phyloP scores from a whole-genome alignment of 2,113 vertebrate species.

The Silurus glanis region DNA sequence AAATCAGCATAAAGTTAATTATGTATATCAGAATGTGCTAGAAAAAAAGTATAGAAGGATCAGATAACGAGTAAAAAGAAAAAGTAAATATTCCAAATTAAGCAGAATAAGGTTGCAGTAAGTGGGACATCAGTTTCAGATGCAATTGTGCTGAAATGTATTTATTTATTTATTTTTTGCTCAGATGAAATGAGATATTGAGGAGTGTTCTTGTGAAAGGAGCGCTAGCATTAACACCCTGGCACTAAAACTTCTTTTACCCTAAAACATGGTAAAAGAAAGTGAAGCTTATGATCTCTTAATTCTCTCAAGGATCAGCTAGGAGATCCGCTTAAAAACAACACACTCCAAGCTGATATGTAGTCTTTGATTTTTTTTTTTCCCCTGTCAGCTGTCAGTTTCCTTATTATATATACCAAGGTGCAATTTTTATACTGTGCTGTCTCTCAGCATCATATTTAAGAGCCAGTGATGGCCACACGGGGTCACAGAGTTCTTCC shows the following conservation, averaged over 20 bases:
- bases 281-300: background rate
- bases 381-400: background rate
- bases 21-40: too few relatives aligned
- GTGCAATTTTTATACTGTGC: background rate
- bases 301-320: background rate
- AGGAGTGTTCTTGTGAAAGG: background rate
- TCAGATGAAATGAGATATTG: background rate
- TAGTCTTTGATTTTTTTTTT: background rate
- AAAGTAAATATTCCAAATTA: background rate
- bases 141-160: background rate
- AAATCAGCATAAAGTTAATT: too few relatives aligned
- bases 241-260: too few relatives aligned
- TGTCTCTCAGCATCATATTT: constrained; percentile 23
- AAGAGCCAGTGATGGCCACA: constrained; percentile 19
- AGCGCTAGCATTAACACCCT: background rate
- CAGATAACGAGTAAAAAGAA: background rate
- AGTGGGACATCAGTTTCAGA: background rate
- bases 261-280: background rate
- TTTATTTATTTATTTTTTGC: background rate
- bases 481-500: constrained; percentile 13
- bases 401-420: background rate
- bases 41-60: too few relatives aligned
- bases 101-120: background rate
- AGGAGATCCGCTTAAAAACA: background rate
- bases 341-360: background rate